Conservation (phyloP, 1,140 invertebrate species). For the Drosophila albomicans region DNA sequence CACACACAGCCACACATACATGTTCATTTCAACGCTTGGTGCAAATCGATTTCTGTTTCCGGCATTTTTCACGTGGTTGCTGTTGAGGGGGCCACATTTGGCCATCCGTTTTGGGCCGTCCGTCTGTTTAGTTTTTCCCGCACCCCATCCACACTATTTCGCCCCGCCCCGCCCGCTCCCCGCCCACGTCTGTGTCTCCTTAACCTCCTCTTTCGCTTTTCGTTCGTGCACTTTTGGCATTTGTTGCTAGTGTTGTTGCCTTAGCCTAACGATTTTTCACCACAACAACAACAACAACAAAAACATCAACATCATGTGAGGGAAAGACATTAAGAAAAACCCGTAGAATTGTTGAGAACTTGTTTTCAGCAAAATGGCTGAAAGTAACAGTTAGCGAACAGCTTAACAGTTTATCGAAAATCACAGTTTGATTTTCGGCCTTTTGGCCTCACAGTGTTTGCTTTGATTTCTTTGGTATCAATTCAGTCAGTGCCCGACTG, state of each 20-base stretch:
- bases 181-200: neutral
- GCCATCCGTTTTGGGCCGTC: conserved; percentile 2
- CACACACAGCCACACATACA: conserved; percentile 39
- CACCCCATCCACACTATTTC: neutral
- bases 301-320: conserved; percentile 39
- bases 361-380: conserved; percentile 35
- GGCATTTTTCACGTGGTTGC: conserved; percentile 84
- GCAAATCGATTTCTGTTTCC: conserved; percentile 85
- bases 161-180: too few species aligned
- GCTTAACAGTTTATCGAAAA: conserved; percentile 58
- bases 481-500: conserved; percentile 58
- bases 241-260: conserved; percentile 57
- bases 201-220: neutral
- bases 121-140: conserved; percentile 17
- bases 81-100: conserved; percentile 9
- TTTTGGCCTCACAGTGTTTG: conserved; percentile 34
- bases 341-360: conserved; percentile 54
- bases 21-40: conserved; percentile 45
- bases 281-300: conserved; percentile 41
- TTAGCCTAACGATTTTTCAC: conserved; percentile 79
- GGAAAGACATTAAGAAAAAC: conserved; percentile 32
- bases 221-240: conserved; percentile 75
- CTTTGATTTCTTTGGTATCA: conserved; percentile 29
- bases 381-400: conserved; percentile 68
- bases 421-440: conserved; percentile 66